Conservation (phyloP, 2,113 vertebrate species). For the Bolborhynchus lineola region DNA sequence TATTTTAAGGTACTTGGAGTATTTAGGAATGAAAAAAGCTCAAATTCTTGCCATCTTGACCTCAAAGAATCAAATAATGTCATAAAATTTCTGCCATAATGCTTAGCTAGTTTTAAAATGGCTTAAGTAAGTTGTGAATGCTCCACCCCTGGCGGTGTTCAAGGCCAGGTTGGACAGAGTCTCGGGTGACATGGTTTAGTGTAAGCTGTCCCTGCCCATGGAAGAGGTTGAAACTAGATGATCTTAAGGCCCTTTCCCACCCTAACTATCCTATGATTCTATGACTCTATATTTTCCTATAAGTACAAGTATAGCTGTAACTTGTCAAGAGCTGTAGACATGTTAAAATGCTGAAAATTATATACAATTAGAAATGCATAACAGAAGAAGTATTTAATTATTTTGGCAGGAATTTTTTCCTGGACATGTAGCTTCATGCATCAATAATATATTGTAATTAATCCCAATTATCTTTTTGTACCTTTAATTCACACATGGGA, state of each 20-base stretch:
- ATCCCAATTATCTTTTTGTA: conserved; percentile 45
- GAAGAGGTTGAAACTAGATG: too few species aligned
- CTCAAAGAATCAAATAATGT: not conserved
- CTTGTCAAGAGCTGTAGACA: conserved; percentile 40
- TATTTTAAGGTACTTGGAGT: not conserved
- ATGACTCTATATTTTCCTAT: not conserved
- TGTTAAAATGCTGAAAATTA: conserved; percentile 43
- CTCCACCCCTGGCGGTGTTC: too few species aligned
- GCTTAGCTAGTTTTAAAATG: not conserved
- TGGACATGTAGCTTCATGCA: conserved; percentile 58
- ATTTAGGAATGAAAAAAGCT: not conserved
- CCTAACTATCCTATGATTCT: too few species aligned
- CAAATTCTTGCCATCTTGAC: not conserved
- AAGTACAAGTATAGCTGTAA: conserved; percentile 10
- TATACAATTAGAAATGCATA: conserved; percentile 48
- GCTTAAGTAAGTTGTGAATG: too few species aligned
- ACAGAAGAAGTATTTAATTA: conserved; percentile 39
- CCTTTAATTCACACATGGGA: conserved; percentile 11
- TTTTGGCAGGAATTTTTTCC: conserved; percentile 37
- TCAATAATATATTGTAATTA: conserved; percentile 20
- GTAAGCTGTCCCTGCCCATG: too few species aligned
- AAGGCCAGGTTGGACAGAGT: too few species aligned
- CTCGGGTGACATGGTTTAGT: too few species aligned
- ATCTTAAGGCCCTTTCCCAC: too few species aligned
- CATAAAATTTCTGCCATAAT: not conserved